These are phyloP conservation scores for Synanthedon vespiformis DNA, from an alignment of 2,888 invertebrate species.

Conservation along the genomic window DNA sequence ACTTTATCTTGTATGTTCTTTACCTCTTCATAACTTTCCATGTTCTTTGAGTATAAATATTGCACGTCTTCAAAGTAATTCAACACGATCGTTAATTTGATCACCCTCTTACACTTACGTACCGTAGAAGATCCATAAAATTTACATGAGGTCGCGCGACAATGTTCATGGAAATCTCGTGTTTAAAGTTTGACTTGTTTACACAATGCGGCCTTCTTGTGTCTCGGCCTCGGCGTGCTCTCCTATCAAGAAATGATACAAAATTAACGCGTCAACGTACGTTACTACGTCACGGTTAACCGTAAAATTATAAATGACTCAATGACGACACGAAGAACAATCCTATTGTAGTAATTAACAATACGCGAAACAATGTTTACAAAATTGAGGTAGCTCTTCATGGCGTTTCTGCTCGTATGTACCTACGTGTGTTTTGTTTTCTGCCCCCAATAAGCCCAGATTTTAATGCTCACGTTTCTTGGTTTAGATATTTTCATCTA, in stretches of 20 bases:
- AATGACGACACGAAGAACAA: neutral
- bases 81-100: too few species aligned
- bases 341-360: neutral
- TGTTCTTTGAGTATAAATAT: too few species aligned
- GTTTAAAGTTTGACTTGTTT: slow-evolving; percentile 7
- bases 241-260: slow-evolving; percentile 19
- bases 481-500: too few species aligned
- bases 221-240: slow-evolving; percentile 6
- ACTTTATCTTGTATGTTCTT: too few species aligned
- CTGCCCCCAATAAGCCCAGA: too few species aligned
- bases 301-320: neutral
- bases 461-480: too few species aligned
- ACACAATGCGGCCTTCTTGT: slow-evolving; percentile 7
- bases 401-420: too few species aligned
- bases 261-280: slow-evolving; percentile 9
- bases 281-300: neutral
- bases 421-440: neutral
- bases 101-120: neutral
- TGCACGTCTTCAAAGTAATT: too few species aligned
- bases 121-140: neutral
- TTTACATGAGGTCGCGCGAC: neutral
- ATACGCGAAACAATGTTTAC: too few species aligned
- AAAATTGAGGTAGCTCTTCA: too few species aligned
- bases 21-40: too few species aligned
- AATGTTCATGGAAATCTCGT: neutral